Evolutionary conservation across 2,797 vertebrate species (phyloP), one percentile per base, ranked within the genome.

Genomic region (Fringilla coelebs): DNA sequence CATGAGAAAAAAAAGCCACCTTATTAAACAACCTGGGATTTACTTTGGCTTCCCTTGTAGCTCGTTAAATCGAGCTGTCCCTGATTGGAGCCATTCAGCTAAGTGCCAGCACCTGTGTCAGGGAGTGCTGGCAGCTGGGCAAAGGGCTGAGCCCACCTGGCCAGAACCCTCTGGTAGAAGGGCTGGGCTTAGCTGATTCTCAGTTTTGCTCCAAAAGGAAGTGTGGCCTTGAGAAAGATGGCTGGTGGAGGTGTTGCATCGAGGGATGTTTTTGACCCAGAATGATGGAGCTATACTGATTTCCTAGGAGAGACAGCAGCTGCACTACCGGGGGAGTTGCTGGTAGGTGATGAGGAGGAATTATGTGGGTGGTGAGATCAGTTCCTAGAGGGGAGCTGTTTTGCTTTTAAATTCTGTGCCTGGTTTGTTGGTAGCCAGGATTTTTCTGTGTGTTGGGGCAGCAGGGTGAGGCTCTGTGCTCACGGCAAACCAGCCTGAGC

Each of bases 201-300:
- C 2, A 9, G 4, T 17, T 76, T 61, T 14, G 21, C 7, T 66
- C 11, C 18, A 9, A 3, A 21, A 43, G 17, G 34, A 17, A 55
- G 18, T 0, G 0, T 1, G 12, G 18, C 2, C 9, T 7, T 17
- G 12, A 22, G 21, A 10, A 13, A 10, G 7, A 0, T 0, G 4
- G 6, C 3, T 19, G 8, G 2, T 20, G 28, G 32, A 13, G 4
- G 14, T 3, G 3, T 7, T 24, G 21, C 4, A 31, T 6, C 0
- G 4, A 14, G 43, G 34, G 45, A 2, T 1, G 1, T 2, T 76
- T 46, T 18, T 46, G 31, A 16, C 7, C 3, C 3, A 3, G 29
- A 5, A 60, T 1, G 8, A 17, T 1, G 15, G 49, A 32, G 12
- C 12, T 4, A 2, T 3, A 0, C 2, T 3, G 51, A 4, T 61